These are phyloP conservation scores for Podarcis lilfordi DNA, from an alignment of 2,797 vertebrate genomes.

Conservation along the genomic window DNA sequence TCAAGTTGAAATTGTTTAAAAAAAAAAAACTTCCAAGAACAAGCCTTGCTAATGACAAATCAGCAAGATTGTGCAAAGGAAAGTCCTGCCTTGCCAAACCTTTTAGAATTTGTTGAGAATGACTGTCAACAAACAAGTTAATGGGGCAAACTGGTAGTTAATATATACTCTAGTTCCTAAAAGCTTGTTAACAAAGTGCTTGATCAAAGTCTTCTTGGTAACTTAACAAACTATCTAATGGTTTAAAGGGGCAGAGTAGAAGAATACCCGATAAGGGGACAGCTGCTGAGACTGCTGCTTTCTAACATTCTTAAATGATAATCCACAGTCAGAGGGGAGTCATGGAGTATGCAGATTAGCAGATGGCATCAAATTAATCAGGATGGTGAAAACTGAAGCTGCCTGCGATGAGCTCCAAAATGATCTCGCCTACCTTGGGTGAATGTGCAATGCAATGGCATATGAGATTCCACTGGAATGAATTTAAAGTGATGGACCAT, in stretches of 20 bases:
- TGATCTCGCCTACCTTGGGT: background rate
- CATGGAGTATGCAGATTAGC: background rate
- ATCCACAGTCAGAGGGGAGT: background rate
- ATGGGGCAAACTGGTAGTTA: background rate
- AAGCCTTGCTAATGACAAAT: background rate
- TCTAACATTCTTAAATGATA: background rate
- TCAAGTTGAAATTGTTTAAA: background rate
- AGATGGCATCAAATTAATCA: background rate
- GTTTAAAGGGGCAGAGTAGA: background rate
- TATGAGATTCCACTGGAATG: background rate
- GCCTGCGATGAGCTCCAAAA: background rate
- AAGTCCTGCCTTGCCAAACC: background rate
- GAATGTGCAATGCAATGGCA: background rate
- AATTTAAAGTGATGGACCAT: background rate
- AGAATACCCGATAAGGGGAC: background rate
- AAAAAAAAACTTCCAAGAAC: too few species aligned
- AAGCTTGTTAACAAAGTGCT: background rate
- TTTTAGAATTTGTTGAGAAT: background rate
- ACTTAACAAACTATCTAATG: background rate
- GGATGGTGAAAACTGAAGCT: background rate
- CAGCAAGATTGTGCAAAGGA: background rate
- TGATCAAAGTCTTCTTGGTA: background rate
- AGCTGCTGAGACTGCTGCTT: background rate
- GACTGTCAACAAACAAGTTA: background rate
- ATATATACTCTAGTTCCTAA: background rate